Percentiles rank a stretch among this genome's conserved stretches.
These are phyloP conservation scores for Rhizoglyphus robini DNA, from an alignment of 1,140 invertebrate species.

Conservation along the genomic window DNA sequence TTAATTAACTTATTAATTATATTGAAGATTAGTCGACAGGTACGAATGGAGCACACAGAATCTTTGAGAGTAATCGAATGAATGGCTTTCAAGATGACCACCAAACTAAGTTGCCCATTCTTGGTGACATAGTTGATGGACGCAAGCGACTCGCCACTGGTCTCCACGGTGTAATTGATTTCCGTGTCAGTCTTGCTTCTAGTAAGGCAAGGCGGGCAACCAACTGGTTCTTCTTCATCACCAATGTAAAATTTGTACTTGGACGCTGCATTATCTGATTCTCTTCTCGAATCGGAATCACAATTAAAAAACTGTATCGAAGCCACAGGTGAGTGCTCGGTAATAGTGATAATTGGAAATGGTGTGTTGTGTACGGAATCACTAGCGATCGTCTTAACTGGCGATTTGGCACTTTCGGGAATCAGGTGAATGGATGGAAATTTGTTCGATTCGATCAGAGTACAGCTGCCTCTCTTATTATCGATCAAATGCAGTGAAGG, in stretches of 20 bases:
- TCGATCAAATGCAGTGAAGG: constrained; percentile 49
- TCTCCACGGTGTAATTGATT: constrained; percentile 70
- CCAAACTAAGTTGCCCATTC: constrained; percentile 81
- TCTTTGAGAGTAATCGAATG: constrained; percentile 63
- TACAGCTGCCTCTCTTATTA: background rate
- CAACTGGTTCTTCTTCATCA: background rate
- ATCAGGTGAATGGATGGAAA: background rate
- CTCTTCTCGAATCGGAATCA: constrained; percentile 26
- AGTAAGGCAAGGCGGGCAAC: constrained; percentile 38
- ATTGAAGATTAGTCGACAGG: constrained; percentile 78
- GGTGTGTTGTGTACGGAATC: constrained; percentile 32
- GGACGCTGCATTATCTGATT: constrained; percentile 22
- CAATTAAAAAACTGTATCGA: constrained; percentile 30
- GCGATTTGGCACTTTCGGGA: background rate
- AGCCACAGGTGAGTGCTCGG: constrained; percentile 65
- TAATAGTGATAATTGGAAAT: constrained; percentile 90
- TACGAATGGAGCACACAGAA: constrained; percentile 59
- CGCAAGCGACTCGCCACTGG: constrained; percentile 65
- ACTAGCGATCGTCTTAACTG: constrained; percentile 20
- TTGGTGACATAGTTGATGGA: constrained; percentile 81
- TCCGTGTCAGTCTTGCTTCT: constrained; percentile 87
- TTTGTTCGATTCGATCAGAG: background rate
- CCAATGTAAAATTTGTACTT: background rate
- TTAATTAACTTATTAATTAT: constrained; percentile 74
- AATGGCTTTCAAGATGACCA: constrained; percentile 76